These are phyloP conservation scores for Aphaenogaster floridana DNA, from an alignment of 1,140 invertebrate genomes.

Conservation along the genomic window DNA sequence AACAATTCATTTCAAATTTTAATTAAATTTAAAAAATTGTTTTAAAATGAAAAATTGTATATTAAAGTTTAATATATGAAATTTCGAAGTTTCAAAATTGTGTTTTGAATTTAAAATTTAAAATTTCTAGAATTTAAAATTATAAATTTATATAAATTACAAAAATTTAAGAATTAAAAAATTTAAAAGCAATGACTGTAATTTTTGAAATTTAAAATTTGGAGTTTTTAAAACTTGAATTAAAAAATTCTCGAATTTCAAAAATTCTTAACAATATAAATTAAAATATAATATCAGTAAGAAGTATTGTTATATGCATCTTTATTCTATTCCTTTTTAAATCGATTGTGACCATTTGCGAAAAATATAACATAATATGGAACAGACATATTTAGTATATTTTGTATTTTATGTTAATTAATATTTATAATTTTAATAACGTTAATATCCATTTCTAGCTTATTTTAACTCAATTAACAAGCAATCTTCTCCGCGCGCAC, in stretches of 20 bases:
- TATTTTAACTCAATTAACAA: constrained; percentile 9
- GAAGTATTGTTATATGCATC: neutral
- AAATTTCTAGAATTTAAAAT: neutral
- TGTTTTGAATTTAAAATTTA: neutral
- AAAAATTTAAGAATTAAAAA: neutral
- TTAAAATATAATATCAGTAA: neutral
- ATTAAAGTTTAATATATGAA: neutral
- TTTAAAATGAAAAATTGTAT: neutral
- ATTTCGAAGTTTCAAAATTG: neutral
- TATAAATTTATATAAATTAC: neutral
- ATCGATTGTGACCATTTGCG: neutral
- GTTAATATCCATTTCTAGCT: neutral
- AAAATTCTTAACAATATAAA: neutral
- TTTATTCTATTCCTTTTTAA: neutral
- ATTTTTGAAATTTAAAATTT: neutral
- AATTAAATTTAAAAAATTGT: neutral
- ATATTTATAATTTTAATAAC: neutral
- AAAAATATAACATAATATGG: neutral
- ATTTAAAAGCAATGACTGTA: neutral
- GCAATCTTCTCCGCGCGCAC: constrained; percentile 22
- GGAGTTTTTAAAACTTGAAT: neutral
- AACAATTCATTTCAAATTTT: neutral
- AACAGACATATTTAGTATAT: neutral
- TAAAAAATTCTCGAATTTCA: neutral
- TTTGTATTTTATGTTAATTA: constrained; percentile 3